These are phyloP conservation scores for Eilema sororculum DNA, from an alignment of 2,888 invertebrate species.

Conservation along the genomic window DNA sequence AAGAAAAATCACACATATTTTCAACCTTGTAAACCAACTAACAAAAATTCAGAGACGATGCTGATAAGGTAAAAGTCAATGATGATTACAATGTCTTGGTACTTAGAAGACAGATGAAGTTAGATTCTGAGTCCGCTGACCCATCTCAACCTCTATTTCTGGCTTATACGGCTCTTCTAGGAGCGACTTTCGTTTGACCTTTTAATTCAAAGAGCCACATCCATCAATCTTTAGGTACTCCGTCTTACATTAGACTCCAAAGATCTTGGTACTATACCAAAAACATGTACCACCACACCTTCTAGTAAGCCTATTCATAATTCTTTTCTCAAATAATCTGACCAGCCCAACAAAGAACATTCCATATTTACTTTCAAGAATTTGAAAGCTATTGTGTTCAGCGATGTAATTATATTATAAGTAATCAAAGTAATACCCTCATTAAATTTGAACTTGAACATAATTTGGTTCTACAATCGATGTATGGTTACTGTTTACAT, in stretches of 20 bases:
- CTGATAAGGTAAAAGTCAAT: neutral
- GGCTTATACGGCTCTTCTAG: too few relatives aligned
- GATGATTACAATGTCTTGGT: too few relatives aligned
- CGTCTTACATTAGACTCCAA: too few relatives aligned
- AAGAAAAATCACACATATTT: neutral
- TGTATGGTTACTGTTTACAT: slow-evolving; percentile 49
- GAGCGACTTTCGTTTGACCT: too few relatives aligned
- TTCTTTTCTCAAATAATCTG: slow-evolving; percentile 5
- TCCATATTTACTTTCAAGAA: neutral
- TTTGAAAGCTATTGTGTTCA: slow-evolving; percentile 1
- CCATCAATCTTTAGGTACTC: too few relatives aligned
- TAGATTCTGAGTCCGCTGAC: too few relatives aligned
- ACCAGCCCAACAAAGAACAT: slow-evolving; percentile 7
- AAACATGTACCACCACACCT: too few relatives aligned
- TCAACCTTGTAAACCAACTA: neutral
- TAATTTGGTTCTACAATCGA: slow-evolving; percentile 22
- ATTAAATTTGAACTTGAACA: slow-evolving; percentile 9
- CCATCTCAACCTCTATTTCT: too few relatives aligned
- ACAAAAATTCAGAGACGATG: neutral
- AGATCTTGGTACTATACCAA: too few relatives aligned
- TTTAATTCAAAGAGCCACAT: too few relatives aligned
- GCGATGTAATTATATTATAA: slow-evolving; percentile 4
- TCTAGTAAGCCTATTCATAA: neutral
- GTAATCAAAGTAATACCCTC: slow-evolving; percentile 12
- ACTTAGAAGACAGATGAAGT: too few relatives aligned